A percentile compares a stretch with the other conserved stretches of the same genome.
Conservation (phyloP, 2,797 vertebrate species). For the Tenualosa ilisha region DNA sequence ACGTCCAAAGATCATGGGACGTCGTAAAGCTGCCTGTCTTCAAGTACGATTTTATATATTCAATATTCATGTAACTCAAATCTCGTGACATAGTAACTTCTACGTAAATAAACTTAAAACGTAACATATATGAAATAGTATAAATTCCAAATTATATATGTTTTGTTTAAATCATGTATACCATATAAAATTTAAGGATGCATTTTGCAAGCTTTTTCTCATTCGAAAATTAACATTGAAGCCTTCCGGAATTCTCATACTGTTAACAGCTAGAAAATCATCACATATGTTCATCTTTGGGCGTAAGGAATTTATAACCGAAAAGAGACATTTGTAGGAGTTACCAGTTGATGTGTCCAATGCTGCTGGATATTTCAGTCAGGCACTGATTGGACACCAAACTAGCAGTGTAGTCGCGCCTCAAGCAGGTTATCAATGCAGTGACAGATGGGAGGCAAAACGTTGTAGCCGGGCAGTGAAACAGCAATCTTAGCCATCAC, state of each 20-base stretch:
- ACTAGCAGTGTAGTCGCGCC: constrained; percentile 24
- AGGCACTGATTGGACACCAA: constrained; percentile 28
- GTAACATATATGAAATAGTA: neutral
- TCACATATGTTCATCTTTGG: neutral
- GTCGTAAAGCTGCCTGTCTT: constrained; percentile 33
- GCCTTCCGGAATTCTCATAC: neutral
- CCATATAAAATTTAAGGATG: neutral
- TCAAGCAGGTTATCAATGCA: constrained; percentile 20
- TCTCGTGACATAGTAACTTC: neutral
- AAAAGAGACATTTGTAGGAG: neutral
- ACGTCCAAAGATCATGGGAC: neutral
- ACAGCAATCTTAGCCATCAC: neutral
- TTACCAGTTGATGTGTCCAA: neutral
- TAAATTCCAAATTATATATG: no score
- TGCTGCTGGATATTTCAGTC: neutral
- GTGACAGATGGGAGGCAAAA: constrained; percentile 47
- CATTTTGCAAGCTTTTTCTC: neutral
- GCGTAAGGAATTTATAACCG: neutral
- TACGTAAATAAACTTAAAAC: neutral
- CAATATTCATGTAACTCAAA: neutral
- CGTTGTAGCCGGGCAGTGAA: neutral
- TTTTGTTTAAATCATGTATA: neutral
- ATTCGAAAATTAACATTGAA: neutral
- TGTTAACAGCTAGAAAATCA: neutral
- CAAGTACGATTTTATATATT: constrained; percentile 16